These are phyloP conservation scores for Tonatia bakeri DNA, from an alignment of 2,113 vertebrate genomes.

Conservation along the genomic window DNA sequence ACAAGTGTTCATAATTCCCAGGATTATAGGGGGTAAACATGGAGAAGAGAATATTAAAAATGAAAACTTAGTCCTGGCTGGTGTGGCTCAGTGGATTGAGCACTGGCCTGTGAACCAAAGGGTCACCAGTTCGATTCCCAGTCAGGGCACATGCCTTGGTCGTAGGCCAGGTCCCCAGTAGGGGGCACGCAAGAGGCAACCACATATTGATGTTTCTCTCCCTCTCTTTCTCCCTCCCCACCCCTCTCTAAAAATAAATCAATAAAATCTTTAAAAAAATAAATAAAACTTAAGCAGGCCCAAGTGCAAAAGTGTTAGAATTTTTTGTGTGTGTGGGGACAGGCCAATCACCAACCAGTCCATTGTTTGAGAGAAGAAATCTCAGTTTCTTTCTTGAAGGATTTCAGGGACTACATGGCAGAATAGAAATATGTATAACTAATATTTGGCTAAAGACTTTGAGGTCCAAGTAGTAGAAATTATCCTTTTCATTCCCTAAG, in stretches of 20 bases:
- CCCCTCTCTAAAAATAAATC: no score
- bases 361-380: not conserved
- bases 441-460: not conserved
- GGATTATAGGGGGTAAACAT: not conserved
- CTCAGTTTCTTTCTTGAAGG: not conserved
- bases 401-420: not conserved
- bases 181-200: no score
- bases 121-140: no score
- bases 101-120: no score
- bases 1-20: not conserved
- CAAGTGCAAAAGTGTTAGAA: not conserved
- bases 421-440: not conserved
- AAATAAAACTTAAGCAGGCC: not conserved
- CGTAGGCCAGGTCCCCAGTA: no score
- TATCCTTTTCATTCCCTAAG: not conserved
- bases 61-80: not conserved
- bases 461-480: not conserved
- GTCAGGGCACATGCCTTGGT: no score
- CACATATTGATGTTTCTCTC: no score
- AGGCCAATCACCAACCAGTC: not conserved
- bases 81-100: no score
- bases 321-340: not conserved
- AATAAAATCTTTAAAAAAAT: no score
- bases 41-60: not conserved
- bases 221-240: no score